Conservation (phyloP, 2,113 vertebrate species). For the Ceyx margarethae region DNA sequence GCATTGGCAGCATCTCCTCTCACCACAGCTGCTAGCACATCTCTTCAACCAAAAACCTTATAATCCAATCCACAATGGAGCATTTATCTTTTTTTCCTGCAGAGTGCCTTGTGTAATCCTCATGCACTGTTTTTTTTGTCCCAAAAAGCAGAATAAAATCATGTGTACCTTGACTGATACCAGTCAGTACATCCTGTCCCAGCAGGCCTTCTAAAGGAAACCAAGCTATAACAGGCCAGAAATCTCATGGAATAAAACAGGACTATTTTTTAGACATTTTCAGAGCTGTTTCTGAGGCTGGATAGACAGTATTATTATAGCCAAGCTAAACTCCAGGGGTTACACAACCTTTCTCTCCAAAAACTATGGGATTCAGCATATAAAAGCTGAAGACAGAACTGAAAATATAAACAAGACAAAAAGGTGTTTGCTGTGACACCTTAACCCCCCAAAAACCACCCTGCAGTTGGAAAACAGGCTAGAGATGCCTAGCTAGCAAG, state of each 20-base stretch:
- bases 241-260: neutral
- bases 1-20: neutral
- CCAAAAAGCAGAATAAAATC: neutral
- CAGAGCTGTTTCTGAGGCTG: neutral
- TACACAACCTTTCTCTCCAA: neutral
- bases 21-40: neutral
- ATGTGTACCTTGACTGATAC: accelerated
- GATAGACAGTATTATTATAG: neutral
- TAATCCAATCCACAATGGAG: accelerated
- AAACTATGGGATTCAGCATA: accelerated
- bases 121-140: neutral
- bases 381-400: neutral
- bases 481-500: neutral
- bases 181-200: neutral
- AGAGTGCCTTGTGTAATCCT: neutral
- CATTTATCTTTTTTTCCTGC: neutral
- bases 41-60: neutral
- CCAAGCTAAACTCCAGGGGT: neutral
- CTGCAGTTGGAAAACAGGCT: neutral
- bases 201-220: neutral
- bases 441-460: neutral
- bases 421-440: neutral
- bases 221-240: neutral
- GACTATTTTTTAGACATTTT: neutral
- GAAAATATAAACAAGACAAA: neutral